phyloP scores from a whole-genome alignment of 2,888 invertebrate genomes.

The Archips xylosteana region DNA sequence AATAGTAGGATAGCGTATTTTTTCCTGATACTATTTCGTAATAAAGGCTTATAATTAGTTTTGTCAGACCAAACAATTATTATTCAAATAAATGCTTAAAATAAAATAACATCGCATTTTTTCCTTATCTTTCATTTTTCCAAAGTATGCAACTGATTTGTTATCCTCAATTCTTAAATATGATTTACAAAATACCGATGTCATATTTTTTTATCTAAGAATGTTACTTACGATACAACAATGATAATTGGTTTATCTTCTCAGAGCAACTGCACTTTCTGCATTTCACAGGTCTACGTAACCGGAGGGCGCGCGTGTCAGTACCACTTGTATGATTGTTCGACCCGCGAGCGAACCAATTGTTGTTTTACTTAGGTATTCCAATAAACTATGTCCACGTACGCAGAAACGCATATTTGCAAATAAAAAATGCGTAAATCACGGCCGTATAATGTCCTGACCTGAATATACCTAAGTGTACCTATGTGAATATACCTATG shows the following conservation, averaged over 20 bases:
- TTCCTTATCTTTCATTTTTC: too few relatives aligned
- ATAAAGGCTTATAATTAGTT: too few relatives aligned
- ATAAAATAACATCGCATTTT: too few relatives aligned
- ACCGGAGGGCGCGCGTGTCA: conserved; percentile 64
- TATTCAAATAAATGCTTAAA: too few relatives aligned
- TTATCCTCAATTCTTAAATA: not conserved
- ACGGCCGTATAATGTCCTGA: too few relatives aligned
- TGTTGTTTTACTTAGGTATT: conserved; percentile 41
- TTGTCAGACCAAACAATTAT: too few relatives aligned
- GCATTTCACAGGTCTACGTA: conserved; percentile 22
- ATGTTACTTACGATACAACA: not conserved
- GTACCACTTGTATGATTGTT: conserved; percentile 52
- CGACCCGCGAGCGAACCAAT: conserved; percentile 35
- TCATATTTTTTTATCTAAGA: not conserved
- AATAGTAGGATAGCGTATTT: too few relatives aligned
- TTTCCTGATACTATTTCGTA: too few relatives aligned
- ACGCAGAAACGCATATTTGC: conserved; percentile 16
- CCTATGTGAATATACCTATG: too few relatives aligned
- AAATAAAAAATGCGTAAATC: too few relatives aligned
- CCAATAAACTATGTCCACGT: conserved; percentile 36
- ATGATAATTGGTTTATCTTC: not conserved
- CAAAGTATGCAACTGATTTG: not conserved
- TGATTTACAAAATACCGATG: not conserved
- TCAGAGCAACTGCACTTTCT: conserved; percentile 18
- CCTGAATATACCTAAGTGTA: too few relatives aligned